These are phyloP conservation scores for Camponotus fellah DNA, from an alignment of 2,888 invertebrate species.

Conservation along the genomic window DNA sequence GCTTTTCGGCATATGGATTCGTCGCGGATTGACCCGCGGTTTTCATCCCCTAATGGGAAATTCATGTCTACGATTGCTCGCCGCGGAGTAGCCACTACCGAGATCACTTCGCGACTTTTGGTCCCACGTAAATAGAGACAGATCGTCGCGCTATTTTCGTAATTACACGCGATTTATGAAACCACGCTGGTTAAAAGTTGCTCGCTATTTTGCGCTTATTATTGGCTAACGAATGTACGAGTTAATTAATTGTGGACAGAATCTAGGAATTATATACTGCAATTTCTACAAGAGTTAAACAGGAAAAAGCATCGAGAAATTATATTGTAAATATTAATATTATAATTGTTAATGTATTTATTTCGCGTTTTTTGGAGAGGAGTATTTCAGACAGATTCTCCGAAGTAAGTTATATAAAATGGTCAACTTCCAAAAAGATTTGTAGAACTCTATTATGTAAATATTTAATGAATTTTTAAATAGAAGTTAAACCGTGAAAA, in stretches of 20 bases:
- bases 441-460: neutral
- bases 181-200: neutral
- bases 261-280: neutral
- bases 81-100: slow-evolving; percentile 59
- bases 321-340: neutral
- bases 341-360: neutral
- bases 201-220: neutral
- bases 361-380: neutral
- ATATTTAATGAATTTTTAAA: slow-evolving; percentile 13
- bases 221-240: neutral
- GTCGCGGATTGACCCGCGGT: slow-evolving; percentile 77
- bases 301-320: neutral
- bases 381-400: neutral
- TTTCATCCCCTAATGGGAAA: slow-evolving; percentile 78
- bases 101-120: slow-evolving; percentile 47
- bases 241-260: neutral
- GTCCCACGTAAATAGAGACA: slow-evolving; percentile 14
- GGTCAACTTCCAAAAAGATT: neutral
- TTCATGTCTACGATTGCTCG: slow-evolving; percentile 72
- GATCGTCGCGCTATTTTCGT: neutral
- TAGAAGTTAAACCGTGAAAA: neutral
- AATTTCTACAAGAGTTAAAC: neutral
- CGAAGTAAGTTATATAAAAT: neutral
- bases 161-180: slow-evolving; percentile 9
- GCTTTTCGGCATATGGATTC: slow-evolving; percentile 79